Evolutionary conservation across 1,140 invertebrate genomes (phyloP).

Genomic region (Delia radicum): DNA sequence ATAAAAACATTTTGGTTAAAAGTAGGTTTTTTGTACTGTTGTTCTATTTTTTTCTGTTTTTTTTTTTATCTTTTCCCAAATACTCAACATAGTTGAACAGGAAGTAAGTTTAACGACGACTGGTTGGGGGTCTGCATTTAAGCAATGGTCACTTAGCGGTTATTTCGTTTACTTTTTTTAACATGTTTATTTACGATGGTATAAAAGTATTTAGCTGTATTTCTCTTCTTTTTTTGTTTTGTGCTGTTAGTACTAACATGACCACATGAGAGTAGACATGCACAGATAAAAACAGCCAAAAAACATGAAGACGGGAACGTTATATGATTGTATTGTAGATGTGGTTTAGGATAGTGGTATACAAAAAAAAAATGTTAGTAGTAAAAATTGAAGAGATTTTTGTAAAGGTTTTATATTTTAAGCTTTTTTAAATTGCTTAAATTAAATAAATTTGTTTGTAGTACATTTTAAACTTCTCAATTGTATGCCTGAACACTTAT

Average conservation of each 20-base stretch:
- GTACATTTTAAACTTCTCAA: too few relatives aligned
- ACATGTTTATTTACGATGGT: slow-evolving; percentile 17
- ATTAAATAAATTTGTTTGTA: too few relatives aligned
- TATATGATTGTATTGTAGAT: neutral
- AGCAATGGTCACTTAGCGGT: slow-evolving; percentile 21
- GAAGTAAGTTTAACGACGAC: neutral
- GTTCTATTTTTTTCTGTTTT: neutral
- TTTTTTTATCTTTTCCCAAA: neutral
- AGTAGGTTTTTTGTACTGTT: neutral
- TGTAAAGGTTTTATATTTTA: neutral
- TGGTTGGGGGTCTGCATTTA: neutral
- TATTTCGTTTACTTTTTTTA: slow-evolving; percentile 19
- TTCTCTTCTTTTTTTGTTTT: neutral
- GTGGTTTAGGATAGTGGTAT: neutral
- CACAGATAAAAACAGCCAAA: neutral
- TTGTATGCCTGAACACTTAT: too few relatives aligned
- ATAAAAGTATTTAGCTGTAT: slow-evolving; percentile 5
- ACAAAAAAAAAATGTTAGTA: neutral
- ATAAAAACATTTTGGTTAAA: neutral
- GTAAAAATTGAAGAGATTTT: neutral
- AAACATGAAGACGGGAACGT: neutral
- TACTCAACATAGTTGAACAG: neutral
- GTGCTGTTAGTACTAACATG: neutral
- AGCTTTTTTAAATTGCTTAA: neutral
- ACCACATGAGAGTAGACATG: slow-evolving; percentile 20